Conservation (phyloP, 2,888 invertebrate genomes). For the Perithous albicinctus region DNA sequence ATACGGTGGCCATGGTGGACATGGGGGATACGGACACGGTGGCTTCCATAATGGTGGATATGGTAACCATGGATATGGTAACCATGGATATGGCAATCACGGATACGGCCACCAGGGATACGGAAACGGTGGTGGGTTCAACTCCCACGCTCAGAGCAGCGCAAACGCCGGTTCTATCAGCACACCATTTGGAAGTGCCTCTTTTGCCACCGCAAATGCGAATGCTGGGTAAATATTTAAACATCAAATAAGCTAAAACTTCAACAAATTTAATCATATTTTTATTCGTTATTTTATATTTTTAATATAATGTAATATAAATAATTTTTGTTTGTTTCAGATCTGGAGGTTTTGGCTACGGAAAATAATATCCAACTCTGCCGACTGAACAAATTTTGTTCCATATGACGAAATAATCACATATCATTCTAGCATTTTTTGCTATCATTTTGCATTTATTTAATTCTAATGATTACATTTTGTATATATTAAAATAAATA, state of each 20-base stretch:
- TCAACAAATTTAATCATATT: neutral
- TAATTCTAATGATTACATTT: neutral
- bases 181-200: slow-evolving; percentile 72
- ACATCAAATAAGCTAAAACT: neutral
- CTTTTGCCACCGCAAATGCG: slow-evolving; percentile 69
- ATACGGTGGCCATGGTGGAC: slow-evolving; percentile 49
- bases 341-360: slow-evolving; percentile 65
- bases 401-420: neutral
- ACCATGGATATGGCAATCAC: slow-evolving; percentile 48
- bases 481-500: neutral
- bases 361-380: slow-evolving; percentile 2
- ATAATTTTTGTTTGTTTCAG: slow-evolving; percentile 10
- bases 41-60: slow-evolving; percentile 53
- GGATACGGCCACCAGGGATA: slow-evolving; percentile 45
- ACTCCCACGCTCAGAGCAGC: slow-evolving; percentile 53
- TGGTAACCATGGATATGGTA: slow-evolving; percentile 40
- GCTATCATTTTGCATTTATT: neutral
- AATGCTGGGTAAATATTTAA: slow-evolving; percentile 69
- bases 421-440: neutral
- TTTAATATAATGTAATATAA: neutral
- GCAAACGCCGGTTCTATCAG: slow-evolving; percentile 71
- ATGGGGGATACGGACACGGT: slow-evolving; percentile 53
- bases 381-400: slow-evolving; percentile 4
- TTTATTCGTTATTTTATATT: neutral
- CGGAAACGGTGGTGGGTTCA: slow-evolving; percentile 43